A percentile compares a stretch with the other conserved stretches of the same genome.
phyloP scores from a whole-genome alignment of 1,140 invertebrate genomes.

The Galendromus occidentalis region DNA sequence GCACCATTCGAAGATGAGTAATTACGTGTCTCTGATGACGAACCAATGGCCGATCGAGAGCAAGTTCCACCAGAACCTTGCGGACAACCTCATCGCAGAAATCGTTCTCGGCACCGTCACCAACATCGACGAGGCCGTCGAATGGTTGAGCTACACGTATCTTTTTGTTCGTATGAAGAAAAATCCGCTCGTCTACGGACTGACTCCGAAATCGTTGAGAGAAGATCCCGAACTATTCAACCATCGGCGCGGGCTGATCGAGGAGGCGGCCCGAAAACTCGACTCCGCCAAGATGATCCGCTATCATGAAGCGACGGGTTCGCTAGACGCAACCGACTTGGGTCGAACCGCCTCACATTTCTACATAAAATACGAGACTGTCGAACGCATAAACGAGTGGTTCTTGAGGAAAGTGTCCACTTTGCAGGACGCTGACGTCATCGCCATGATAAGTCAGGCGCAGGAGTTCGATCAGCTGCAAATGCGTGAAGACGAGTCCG shows the following conservation, averaged over 20 bases:
- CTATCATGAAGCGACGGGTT: slow-evolving; percentile 60
- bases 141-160: slow-evolving; percentile 96
- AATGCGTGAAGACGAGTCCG: slow-evolving; percentile 77
- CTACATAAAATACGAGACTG: slow-evolving; percentile 91
- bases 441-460: slow-evolving; percentile 67
- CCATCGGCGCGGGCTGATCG: slow-evolving; percentile 53
- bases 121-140: slow-evolving; percentile 82
- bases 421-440: slow-evolving; percentile 68
- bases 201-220: slow-evolving; percentile 43
- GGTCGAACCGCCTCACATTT: slow-evolving; percentile 91
- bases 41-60: slow-evolving; percentile 97
- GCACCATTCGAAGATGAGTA: slow-evolving; percentile 66
- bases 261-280: slow-evolving; percentile 51
- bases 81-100: slow-evolving; percentile 97
- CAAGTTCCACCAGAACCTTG: slow-evolving; percentile 72
- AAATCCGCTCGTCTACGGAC: slow-evolving; percentile 78
- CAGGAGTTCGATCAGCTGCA: slow-evolving; percentile 81
- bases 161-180: slow-evolving; percentile 77
- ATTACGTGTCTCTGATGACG: slow-evolving; percentile 81
- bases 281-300: slow-evolving; percentile 88
- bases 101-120: slow-evolving; percentile 79
- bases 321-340: slow-evolving; percentile 62
- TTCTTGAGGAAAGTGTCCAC: slow-evolving; percentile 38
- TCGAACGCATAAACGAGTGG: slow-evolving; percentile 61
- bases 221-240: slow-evolving; percentile 52